Conservation (phyloP, 2,113 vertebrate species). For the Ia io region DNA sequence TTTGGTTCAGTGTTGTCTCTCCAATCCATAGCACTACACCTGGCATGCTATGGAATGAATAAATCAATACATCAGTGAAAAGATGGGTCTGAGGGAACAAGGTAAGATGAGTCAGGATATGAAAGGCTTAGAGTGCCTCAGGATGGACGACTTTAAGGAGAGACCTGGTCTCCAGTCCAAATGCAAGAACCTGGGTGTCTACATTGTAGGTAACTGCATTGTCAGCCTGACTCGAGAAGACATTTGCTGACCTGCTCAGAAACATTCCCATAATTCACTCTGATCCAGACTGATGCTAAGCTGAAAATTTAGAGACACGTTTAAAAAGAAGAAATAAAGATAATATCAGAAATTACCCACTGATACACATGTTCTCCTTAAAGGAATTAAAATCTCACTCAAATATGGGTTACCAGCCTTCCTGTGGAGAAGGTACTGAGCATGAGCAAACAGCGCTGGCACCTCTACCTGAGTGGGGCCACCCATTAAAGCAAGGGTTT, state of each 20-base stretch:
- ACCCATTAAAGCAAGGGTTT: constrained; percentile 51
- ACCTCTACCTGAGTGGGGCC: constrained; percentile 12
- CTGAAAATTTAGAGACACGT: neutral
- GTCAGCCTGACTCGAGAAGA: neutral
- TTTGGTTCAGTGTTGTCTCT: neutral
- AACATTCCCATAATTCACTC: neutral
- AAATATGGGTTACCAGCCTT: neutral
- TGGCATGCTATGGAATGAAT: neutral
- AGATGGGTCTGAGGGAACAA: neutral
- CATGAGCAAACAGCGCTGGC: neutral
- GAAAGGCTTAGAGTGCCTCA: neutral
- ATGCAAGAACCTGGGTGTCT: neutral
- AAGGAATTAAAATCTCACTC: neutral
- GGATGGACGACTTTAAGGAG: neutral
- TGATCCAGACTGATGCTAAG: neutral
- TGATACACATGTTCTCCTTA: neutral
- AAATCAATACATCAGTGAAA: neutral
- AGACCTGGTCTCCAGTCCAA: neutral
- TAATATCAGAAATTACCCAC: neutral
- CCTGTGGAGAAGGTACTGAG: neutral
- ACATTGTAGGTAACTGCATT: neutral
- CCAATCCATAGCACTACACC: neutral
- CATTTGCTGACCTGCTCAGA: neutral
- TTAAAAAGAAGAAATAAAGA: constrained; percentile 31
- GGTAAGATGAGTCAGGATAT: neutral